Evolutionary conservation across 2,888 invertebrate genomes (phyloP).

Genomic region (Noctua janthe): DNA sequence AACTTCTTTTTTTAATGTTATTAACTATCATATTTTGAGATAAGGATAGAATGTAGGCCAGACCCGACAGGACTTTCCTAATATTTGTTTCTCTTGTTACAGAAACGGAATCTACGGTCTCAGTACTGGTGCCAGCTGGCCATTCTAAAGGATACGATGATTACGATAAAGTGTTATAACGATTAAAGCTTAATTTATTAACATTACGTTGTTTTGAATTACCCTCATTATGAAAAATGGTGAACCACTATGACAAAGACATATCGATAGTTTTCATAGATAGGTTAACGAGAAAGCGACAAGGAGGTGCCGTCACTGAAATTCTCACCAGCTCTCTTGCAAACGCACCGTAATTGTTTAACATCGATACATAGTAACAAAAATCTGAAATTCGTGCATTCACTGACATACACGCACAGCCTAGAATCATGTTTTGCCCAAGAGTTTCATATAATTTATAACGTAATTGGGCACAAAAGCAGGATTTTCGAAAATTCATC

Average conservation of each 20-base stretch:
- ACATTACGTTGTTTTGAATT: slow-evolving; percentile 5
- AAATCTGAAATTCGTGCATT: neutral
- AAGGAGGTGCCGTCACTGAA: neutral
- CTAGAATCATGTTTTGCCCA: neutral
- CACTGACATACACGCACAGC: neutral
- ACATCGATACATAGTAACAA: neutral
- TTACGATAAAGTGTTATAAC: slow-evolving; percentile 10
- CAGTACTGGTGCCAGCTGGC: slow-evolving; percentile 29
- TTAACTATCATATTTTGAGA: neutral
- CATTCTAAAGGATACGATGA: slow-evolving; percentile 32
- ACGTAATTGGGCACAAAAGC: neutral
- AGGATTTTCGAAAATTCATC: neutral
- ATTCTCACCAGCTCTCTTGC: neutral
- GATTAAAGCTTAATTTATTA: slow-evolving; percentile 40
- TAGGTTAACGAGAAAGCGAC: neutral
- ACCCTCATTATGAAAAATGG: neutral
- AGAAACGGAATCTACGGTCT: slow-evolving; percentile 51
- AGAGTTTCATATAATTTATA: neutral
- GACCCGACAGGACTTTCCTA: neutral
- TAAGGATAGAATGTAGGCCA: neutral
- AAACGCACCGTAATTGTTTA: neutral
- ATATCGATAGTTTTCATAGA: neutral
- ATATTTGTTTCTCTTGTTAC: slow-evolving; percentile 20
- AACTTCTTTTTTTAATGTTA: neutral
- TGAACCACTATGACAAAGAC: neutral